Evolutionary conservation across 2,888 invertebrate species (phyloP).

Genomic region (Strigamia transsilvanica): DNA sequence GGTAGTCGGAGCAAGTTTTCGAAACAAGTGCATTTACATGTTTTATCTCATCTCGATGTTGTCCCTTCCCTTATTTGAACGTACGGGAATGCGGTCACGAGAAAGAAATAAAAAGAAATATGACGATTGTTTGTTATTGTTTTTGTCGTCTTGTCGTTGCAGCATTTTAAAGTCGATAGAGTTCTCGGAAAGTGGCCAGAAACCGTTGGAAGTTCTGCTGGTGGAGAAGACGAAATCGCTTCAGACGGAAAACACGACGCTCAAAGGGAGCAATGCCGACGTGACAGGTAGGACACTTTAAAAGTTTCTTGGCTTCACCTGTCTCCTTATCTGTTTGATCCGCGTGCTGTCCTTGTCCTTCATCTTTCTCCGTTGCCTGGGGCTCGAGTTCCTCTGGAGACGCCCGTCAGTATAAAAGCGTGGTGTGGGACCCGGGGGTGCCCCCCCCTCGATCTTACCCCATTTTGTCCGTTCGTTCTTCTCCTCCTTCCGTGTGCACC

Average conservation of each 20-base stretch:
- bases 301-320: conserved; percentile 59
- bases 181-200: conserved; percentile 66
- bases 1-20: conserved; percentile 3
- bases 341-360: conserved; percentile 58
- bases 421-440: neutral
- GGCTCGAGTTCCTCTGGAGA: conserved; percentile 50
- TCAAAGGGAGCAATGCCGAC: conserved; percentile 65
- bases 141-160: conserved; percentile 61
- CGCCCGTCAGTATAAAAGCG: conserved; percentile 43
- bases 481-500: conserved; percentile 48
- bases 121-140: neutral
- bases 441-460: conserved; percentile 1
- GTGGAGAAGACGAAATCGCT: conserved; percentile 79
- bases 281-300: conserved; percentile 62
- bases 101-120: too few species aligned
- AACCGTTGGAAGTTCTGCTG: conserved; percentile 77
- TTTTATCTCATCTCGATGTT: too few species aligned
- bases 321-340: conserved; percentile 53
- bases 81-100: neutral
- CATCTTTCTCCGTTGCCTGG: conserved; percentile 70
- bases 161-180: conserved; percentile 83
- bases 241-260: conserved; percentile 70
- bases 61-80: too few species aligned
- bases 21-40: neutral
- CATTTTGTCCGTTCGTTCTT: conserved; percentile 36